These are phyloP conservation scores for Martes martes DNA, from an alignment of 2,113 vertebrate species.

Conservation along the genomic window DNA sequence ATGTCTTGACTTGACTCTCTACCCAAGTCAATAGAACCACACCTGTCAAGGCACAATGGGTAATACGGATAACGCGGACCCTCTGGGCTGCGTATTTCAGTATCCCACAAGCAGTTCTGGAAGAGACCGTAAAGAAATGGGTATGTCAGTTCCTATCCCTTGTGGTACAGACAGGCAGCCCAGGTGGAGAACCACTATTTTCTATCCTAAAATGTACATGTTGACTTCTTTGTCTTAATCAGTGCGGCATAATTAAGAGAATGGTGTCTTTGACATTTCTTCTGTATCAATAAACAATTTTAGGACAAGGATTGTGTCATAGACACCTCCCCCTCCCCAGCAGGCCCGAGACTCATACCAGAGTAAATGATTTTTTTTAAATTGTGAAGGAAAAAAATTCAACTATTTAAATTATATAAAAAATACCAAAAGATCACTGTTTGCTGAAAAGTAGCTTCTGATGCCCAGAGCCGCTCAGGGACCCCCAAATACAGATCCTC, in stretches of 20 bases:
- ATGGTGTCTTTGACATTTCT: background rate
- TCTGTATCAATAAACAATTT: background rate
- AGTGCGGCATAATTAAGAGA: background rate
- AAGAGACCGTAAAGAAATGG: background rate
- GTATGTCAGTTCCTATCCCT: background rate
- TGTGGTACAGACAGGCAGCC: background rate
- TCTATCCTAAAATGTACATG: background rate
- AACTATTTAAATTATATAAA: background rate
- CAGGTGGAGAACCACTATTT: background rate
- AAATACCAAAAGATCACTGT: background rate
- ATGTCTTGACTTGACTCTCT: background rate
- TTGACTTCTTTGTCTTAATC: background rate
- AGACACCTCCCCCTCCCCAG: background rate
- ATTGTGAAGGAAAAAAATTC: background rate
- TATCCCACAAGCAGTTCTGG: background rate
- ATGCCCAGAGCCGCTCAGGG: background rate
- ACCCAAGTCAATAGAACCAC: background rate
- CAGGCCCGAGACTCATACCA: background rate
- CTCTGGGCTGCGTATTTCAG: background rate
- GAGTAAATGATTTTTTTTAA: background rate
- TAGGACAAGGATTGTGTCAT: background rate
- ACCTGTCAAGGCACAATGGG: background rate
- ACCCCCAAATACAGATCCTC: background rate
- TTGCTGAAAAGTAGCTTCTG: conserved; percentile 8
- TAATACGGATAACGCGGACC: background rate